phyloP scores from a whole-genome alignment of 30 jellyfish, hydroid and myxozoan species.

The Catostylus mosaicus region DNA sequence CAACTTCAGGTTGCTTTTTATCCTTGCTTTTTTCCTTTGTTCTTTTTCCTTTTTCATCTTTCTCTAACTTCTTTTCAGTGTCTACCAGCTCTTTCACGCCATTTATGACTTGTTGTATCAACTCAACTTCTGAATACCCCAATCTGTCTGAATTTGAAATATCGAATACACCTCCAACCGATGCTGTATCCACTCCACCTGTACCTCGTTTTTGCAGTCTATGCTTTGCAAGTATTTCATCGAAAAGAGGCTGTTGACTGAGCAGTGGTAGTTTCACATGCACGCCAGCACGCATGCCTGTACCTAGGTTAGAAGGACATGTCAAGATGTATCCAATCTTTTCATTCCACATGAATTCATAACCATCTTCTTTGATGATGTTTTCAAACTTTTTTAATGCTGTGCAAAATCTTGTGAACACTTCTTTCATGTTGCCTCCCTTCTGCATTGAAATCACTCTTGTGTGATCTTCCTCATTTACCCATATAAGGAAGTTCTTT shows the following conservation, averaged over 20 bases:
- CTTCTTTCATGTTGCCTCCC: conserved; percentile 80
- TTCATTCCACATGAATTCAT: conserved; percentile 71
- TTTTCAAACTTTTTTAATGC: conserved; percentile 54
- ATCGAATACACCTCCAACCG: conserved; percentile 70
- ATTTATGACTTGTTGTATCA: conserved; percentile 73
- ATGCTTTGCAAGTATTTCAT: conserved; percentile 7
- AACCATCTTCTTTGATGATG: conserved; percentile 36
- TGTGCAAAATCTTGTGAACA: conserved; percentile 61
- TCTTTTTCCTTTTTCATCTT: conserved; percentile 39
- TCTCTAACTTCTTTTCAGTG: conserved; percentile 59
- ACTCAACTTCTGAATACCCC: conserved; percentile 80
- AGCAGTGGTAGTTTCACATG: conserved; percentile 62
- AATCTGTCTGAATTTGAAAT: conserved; percentile 83
- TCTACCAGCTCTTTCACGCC: conserved; percentile 62
- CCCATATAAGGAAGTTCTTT: conserved; percentile 79
- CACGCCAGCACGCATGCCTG: conserved; percentile 88
- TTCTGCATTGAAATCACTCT: conserved; percentile 82
- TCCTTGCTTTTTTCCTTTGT: too few relatives aligned
- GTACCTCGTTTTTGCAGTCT: conserved; percentile 87
- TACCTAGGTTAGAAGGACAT: conserved; percentile 87
- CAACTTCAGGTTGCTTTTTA: too few relatives aligned
- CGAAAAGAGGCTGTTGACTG: conserved; percentile 4
- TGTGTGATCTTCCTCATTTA: conserved; percentile 83
- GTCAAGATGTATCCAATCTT: conserved; percentile 74
- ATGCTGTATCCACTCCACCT: conserved; percentile 89